Conservation (phyloP, 2,888 invertebrate species). For the Tridacna crocea region DNA sequence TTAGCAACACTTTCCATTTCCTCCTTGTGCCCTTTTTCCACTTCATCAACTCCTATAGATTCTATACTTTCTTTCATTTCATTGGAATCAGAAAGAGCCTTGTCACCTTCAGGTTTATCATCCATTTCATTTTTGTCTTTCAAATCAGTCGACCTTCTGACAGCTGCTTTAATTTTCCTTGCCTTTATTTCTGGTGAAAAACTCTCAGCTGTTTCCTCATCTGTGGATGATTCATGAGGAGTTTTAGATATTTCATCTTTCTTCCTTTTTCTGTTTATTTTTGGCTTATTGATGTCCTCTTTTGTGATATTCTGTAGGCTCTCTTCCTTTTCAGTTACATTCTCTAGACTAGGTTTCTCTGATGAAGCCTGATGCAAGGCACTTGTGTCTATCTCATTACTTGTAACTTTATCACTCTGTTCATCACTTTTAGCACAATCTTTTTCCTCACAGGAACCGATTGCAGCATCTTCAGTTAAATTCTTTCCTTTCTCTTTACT, state of each 20-base stretch:
- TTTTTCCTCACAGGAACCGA: background rate
- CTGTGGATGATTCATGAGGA: constrained; percentile 30
- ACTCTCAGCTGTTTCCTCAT: constrained; percentile 25
- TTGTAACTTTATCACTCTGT: background rate
- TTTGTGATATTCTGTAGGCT: background rate
- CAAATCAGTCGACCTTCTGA: constrained; percentile 10
- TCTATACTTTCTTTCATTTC: background rate
- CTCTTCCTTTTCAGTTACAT: background rate
- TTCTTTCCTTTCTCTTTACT: background rate
- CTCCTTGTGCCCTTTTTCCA: background rate
- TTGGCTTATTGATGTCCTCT: constrained; percentile 77
- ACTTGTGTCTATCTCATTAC: background rate
- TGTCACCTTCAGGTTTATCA: background rate
- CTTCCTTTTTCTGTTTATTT: constrained; percentile 44
- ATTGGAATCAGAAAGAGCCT: background rate
- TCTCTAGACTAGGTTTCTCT: background rate
- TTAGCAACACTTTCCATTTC: background rate
- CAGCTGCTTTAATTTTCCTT: constrained; percentile 26
- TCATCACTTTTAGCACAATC: background rate
- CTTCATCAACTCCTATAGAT: background rate
- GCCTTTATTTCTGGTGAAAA: constrained; percentile 14
- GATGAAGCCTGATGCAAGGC: background rate
- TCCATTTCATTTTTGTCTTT: background rate
- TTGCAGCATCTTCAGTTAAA: background rate
- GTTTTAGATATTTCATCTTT: constrained; percentile 21